Base-by-base conservation (phyloP, 2,888 invertebrate species). In the Ophion ellenae region DNA sequence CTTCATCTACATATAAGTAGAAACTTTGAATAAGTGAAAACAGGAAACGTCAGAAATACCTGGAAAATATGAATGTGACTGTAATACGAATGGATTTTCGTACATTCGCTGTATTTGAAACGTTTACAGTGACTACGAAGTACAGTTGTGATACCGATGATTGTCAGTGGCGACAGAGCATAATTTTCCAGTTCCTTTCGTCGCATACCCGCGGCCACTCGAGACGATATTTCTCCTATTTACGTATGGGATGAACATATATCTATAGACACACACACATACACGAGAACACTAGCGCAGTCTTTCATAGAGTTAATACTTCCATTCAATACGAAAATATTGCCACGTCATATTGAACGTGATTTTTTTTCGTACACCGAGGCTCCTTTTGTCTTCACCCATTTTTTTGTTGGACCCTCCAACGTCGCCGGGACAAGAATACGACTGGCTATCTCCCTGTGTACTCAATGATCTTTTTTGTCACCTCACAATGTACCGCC, bases 271-370 rank as follows among this genome's bases (percentile, higher is more conserved):
- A 40, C 9, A 40, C 40, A 40, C 10, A 63, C 2, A 75, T 1
- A 40, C 4, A 36, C 4, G 24, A 11, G 20, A 32, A 32, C 53
- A 17, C 53, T n/a, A 77, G 32, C 14, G 20, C n/a, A 40, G 67
- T n/a, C 36, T 63, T 70, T 83, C 32, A 47, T 64, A 73, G 45
- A 66, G 81, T 83, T 63, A 75, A 85, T 79, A 85, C 84, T 74
- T 74, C 87, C 75, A 81, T 86, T 83, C 77, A 86, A 85, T 76
- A 64, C 73, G 73, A 61, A 84, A 87, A 74, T 59, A 63, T 81
- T 36, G 45, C 75, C 78, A 24, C 73, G 53, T 64, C 40, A 11
- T 20, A 53, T 53, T 53, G 40, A 32, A 36, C 47, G 75, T 66
- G n/a, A 28, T 28, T 67, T 57, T 64, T 79, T 66, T 45, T 47